phyloP scores from a whole-genome alignment of 2,797 vertebrate species.

The Xerus rutilus region DNA sequence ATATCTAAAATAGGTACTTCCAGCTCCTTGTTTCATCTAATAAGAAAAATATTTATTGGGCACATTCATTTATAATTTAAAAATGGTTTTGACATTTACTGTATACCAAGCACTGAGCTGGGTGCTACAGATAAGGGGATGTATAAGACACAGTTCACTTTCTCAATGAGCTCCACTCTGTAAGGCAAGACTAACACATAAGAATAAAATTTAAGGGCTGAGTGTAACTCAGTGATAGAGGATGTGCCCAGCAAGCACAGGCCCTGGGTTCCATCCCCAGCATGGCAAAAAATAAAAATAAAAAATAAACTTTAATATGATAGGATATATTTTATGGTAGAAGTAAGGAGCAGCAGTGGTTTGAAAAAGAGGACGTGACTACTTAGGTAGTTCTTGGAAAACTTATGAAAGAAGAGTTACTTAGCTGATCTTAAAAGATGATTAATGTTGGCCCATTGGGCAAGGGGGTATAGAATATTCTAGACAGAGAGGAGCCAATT shows the following conservation, averaged over 20 bases:
- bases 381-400: background rate
- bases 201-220: background rate
- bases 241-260: background rate
- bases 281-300: background rate
- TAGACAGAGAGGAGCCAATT: background rate
- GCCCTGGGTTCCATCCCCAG: no score
- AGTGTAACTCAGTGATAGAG: background rate
- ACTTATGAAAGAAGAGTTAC: constrained; percentile 35
- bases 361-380: background rate
- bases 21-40: constrained; percentile 14
- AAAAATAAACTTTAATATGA: background rate
- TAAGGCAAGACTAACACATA: background rate
- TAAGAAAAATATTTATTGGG: constrained; percentile 20
- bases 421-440: constrained; percentile 13
- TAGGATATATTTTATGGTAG: background rate
- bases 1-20: background rate
- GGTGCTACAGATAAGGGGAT: background rate
- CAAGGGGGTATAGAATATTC: background rate
- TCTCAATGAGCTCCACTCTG: background rate
- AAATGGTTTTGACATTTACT: background rate
- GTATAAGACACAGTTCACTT: background rate
- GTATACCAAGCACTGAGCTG: background rate
- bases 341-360: background rate
- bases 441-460: background rate
- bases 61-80: constrained; percentile 24